These are phyloP conservation scores for Caenorhabditis latens DNA, from an alignment of 1,140 invertebrate genomes.

Conservation along the genomic window DNA sequence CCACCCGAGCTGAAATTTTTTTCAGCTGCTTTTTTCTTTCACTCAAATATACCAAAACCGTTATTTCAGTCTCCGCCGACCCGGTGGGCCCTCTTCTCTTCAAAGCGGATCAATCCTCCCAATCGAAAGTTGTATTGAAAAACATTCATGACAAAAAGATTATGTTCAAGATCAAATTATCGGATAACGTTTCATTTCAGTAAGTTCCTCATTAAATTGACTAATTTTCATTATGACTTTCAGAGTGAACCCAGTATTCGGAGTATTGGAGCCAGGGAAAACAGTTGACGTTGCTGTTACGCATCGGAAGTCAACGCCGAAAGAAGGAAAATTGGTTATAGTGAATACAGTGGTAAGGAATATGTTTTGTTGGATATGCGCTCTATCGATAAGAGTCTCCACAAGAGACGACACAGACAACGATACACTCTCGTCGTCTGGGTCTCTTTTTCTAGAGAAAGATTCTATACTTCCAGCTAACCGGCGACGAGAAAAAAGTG, in stretches of 20 bases:
- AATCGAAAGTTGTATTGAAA: not conserved
- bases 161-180: constrained; percentile 22
- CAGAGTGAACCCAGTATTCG: constrained; percentile 29
- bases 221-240: not conserved
- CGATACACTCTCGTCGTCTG: too few relatives aligned
- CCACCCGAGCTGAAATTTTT: too few relatives aligned
- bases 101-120: constrained; percentile 2
- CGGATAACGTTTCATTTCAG: constrained; percentile 13
- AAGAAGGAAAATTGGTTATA: constrained; percentile 20
- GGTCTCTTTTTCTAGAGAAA: too few relatives aligned
- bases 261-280: constrained; percentile 30
- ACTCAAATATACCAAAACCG: not conserved
- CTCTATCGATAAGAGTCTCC: not conserved
- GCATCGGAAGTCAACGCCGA: not conserved
- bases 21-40: too few relatives aligned
- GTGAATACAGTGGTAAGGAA: constrained; percentile 12
- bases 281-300: not conserved
- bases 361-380: not conserved
- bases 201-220: not conserved
- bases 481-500: constrained; percentile 12
- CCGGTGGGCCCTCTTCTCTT: not conserved
- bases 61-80: not conserved
- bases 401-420: too few relatives aligned
- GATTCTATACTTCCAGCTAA: not conserved
- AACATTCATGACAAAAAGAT: constrained; percentile 22